These are phyloP conservation scores for Pseudococcus longispinus DNA, from an alignment of 2,888 invertebrate species.

Conservation along the genomic window DNA sequence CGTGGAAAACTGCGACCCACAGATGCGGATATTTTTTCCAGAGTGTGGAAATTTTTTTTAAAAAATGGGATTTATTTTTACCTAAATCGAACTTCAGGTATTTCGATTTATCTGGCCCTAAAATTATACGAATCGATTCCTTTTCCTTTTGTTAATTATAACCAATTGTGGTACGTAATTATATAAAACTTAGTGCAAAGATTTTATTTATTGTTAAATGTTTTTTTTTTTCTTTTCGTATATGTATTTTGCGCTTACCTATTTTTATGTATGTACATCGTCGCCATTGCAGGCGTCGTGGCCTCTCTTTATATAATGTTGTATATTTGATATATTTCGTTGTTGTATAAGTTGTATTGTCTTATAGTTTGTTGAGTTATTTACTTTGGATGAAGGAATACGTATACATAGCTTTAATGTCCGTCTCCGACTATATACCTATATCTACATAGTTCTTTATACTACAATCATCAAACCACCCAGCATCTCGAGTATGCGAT, in stretches of 20 bases:
- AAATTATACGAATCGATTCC: not conserved
- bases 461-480: not conserved
- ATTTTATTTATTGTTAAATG: slow-evolving; percentile 11
- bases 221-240: not conserved
- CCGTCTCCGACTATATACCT: too few species aligned
- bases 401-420: slow-evolving; percentile 18
- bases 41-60: not conserved
- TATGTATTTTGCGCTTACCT: slow-evolving; percentile 18
- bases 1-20: not conserved
- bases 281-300: not conserved
- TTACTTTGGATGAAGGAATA: slow-evolving; percentile 30
- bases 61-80: not conserved
- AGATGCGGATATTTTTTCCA: not conserved
- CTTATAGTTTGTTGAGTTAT: slow-evolving; percentile 29
- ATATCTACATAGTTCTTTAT: not conserved
- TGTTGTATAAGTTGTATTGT: slow-evolving; percentile 32
- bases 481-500: not conserved
- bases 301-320: not conserved
- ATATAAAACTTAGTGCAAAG: slow-evolving; percentile 12
- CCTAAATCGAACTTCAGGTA: not conserved
- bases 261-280: not conserved
- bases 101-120: not conserved
- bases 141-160: slow-evolving; percentile 15
- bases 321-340: slow-evolving; percentile 26
- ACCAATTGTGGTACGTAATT: not conserved